Percentiles rank a stretch among this genome's conserved stretches.
phyloP scores from a whole-genome alignment of 2,888 invertebrate genomes.

The Linyphia triangularis region DNA sequence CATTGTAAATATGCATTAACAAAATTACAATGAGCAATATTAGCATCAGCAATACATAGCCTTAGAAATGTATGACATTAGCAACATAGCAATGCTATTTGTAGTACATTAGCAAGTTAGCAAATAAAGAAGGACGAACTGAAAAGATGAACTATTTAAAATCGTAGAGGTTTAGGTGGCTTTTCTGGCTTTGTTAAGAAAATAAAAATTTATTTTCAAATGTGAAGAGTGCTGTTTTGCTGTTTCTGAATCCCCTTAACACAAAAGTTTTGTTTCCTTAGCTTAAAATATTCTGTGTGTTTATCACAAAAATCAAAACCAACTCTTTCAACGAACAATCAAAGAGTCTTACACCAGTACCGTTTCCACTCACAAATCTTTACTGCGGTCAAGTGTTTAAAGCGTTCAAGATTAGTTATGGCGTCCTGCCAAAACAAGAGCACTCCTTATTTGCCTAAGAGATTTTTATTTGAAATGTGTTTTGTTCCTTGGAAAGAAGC shows the following conservation, averaged over 20 bases:
- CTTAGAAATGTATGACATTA: too few species aligned
- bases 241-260: background rate
- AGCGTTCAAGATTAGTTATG: conserved; percentile 48
- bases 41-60: too few species aligned
- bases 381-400: conserved; percentile 57
- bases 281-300: background rate
- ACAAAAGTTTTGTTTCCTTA: background rate
- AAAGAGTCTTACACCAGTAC: background rate
- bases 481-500: conserved; percentile 16
- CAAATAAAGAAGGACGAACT: too few species aligned
- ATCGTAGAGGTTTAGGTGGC: too few species aligned
- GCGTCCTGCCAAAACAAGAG: conserved; percentile 59
- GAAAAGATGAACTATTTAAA: too few species aligned
- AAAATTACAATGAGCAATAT: too few species aligned
- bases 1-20: too few species aligned
- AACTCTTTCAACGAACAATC: background rate
- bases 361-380: background rate
- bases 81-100: too few species aligned
- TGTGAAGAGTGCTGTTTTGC: background rate
- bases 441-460: conserved; percentile 59
- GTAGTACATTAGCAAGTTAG: too few species aligned
- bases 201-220: background rate
- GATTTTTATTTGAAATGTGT: conserved; percentile 58
- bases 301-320: background rate
- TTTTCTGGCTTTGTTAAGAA: too few species aligned